Percentiles rank a stretch among this genome's conserved stretches.
Conservation (phyloP, 2,888 invertebrate genomes). For the Diadegma fenestrale region DNA sequence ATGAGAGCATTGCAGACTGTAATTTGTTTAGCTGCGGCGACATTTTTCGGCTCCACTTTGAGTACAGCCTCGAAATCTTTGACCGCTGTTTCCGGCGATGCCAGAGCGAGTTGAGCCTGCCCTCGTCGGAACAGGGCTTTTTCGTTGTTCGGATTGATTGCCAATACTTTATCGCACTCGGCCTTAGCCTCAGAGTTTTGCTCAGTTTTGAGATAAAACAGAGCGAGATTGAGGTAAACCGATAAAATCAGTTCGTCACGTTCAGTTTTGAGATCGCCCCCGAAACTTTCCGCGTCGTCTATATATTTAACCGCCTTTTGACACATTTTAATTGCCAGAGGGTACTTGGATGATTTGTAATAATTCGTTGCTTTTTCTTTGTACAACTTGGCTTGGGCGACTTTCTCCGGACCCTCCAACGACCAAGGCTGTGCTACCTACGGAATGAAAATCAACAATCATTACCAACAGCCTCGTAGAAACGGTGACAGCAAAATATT, state of each 20-base stretch:
- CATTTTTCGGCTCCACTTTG: slow-evolving; percentile 93
- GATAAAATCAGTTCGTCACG: slow-evolving; percentile 88
- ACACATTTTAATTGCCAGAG: slow-evolving; percentile 94
- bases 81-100: slow-evolving; percentile 92
- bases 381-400: slow-evolving; percentile 92
- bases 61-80: slow-evolving; percentile 92
- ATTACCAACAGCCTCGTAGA: neutral
- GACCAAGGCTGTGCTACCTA: slow-evolving; percentile 93
- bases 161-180: slow-evolving; percentile 92
- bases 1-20: slow-evolving; percentile 90
- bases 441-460: slow-evolving; percentile 59
- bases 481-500: neutral
- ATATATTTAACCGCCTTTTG: slow-evolving; percentile 90
- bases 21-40: slow-evolving; percentile 93
- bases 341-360: slow-evolving; percentile 92
- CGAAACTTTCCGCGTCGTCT: slow-evolving; percentile 83
- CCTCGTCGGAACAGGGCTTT: slow-evolving; percentile 97
- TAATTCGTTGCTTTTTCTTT: slow-evolving; percentile 97
- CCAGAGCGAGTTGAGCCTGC: slow-evolving; percentile 90
- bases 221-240: slow-evolving; percentile 92
- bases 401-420: slow-evolving; percentile 91
- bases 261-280: slow-evolving; percentile 85
- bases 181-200: slow-evolving; percentile 90
- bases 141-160: slow-evolving; percentile 90
- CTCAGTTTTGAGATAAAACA: slow-evolving; percentile 92